These are phyloP conservation scores for Chunga burmeisteri DNA, from an alignment of 2,113 vertebrate genomes.

Conservation along the genomic window DNA sequence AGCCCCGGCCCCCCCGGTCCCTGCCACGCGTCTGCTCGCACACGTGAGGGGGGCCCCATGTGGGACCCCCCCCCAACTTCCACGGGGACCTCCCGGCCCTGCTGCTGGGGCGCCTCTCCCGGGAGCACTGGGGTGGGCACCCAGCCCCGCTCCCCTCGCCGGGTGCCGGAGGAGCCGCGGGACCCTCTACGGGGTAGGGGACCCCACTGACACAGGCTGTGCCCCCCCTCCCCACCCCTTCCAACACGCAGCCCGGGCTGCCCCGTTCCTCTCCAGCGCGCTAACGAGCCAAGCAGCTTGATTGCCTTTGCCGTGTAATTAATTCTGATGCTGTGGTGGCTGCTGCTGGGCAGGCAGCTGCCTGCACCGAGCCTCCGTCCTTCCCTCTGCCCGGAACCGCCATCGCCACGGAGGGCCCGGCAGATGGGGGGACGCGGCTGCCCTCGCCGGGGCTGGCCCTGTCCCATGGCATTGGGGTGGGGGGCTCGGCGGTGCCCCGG, in stretches of 20 bases:
- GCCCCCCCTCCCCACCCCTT: background rate
- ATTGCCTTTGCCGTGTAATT: background rate
- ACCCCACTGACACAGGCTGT: too few relatives aligned
- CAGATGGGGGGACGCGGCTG: background rate
- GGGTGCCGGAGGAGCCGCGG: background rate
- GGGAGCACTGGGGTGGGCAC: background rate
- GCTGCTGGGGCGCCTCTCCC: background rate
- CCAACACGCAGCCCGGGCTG: background rate
- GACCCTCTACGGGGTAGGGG: background rate
- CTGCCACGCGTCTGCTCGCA: background rate
- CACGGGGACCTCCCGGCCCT: background rate
- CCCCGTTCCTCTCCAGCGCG: background rate
- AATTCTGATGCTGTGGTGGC: background rate
- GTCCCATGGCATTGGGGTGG: background rate
- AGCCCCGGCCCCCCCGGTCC: background rate
- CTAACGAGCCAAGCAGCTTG: background rate
- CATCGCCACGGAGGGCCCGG: background rate
- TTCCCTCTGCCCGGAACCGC: background rate
- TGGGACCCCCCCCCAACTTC: background rate
- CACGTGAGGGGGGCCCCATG: background rate
- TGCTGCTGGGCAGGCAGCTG: background rate
- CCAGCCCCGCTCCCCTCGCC: background rate
- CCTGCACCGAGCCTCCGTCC: background rate
- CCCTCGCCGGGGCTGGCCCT: background rate
- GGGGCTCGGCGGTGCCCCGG: background rate